Conservation (phyloP, 1,140 invertebrate species). For the Leptonema lineaticorne region DNA sequence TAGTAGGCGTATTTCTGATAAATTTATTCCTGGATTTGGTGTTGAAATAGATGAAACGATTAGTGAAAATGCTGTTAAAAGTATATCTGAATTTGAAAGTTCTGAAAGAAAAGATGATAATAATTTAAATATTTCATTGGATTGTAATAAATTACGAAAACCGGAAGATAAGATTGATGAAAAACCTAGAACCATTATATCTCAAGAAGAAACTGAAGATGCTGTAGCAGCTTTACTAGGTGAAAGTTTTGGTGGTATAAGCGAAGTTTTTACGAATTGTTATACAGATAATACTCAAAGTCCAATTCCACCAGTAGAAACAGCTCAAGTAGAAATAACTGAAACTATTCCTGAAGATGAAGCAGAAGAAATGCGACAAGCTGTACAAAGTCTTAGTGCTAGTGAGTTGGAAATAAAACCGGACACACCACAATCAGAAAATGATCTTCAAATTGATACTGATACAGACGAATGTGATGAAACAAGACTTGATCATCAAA, state of each 20-base stretch:
- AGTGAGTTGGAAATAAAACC: conserved; percentile 76
- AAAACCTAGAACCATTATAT: conserved; percentile 80
- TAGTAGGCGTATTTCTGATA: conserved; percentile 51
- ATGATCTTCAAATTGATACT: conserved; percentile 82
- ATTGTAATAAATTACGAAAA: conserved; percentile 45
- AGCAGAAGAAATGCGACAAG: conserved; percentile 76
- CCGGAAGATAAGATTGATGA: conserved; percentile 65
- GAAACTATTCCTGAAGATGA: conserved; percentile 65
- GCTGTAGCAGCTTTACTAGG: conserved; percentile 84
- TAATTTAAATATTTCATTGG: conserved; percentile 40
- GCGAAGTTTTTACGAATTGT: conserved; percentile 54
- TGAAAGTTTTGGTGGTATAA: conserved; percentile 72
- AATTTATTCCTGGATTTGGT: conserved; percentile 70
- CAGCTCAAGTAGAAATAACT: conserved; percentile 48
- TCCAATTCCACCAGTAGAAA: conserved; percentile 49
- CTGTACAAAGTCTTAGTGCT: conserved; percentile 72
- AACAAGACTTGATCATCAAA: conserved; percentile 46
- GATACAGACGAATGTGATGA: conserved; percentile 71
- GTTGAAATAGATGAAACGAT: conserved; percentile 69
- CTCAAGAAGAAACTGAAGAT: conserved; percentile 90
- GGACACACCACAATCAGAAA: conserved; percentile 80
- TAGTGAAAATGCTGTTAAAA: conserved; percentile 78
- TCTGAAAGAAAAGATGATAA: conserved; percentile 44
- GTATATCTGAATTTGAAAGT: conserved; percentile 50
- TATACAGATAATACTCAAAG: conserved; percentile 53